These are phyloP conservation scores for Mongoloraphidia duomilia DNA, from an alignment of 2,888 invertebrate species.

Conservation along the genomic window DNA sequence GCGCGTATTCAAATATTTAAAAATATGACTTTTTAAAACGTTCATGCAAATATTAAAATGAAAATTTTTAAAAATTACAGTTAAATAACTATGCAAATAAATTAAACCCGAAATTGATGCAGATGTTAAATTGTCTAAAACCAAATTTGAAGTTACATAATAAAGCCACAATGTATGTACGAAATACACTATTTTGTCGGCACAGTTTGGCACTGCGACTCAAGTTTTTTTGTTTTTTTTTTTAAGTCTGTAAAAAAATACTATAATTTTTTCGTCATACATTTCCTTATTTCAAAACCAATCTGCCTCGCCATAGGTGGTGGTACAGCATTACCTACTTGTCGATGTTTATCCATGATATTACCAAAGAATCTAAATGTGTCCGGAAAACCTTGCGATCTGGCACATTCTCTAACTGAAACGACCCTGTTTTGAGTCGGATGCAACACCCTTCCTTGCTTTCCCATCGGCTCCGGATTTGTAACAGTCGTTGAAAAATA, in stretches of 20 bases:
- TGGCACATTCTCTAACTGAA: slow-evolving; percentile 75
- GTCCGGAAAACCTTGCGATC: slow-evolving; percentile 76
- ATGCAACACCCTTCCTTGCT: slow-evolving; percentile 75
- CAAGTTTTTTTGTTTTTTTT: no score
- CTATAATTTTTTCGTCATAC: slow-evolving; percentile 5
- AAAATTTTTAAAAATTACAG: no score
- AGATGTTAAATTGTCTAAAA: background rate
- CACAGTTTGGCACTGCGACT: no score
- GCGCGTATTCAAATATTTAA: no score
- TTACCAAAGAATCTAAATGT: slow-evolving; percentile 59
- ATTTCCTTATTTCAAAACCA: slow-evolving; percentile 29
- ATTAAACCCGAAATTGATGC: background rate
- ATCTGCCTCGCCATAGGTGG: slow-evolving; percentile 55
- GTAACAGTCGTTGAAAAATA: slow-evolving; percentile 74
- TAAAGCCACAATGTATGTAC: background rate
- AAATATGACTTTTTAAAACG: no score
- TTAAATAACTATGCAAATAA: no score
- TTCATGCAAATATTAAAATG: no score
- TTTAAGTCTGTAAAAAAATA: background rate
- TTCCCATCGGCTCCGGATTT: slow-evolving; percentile 84
- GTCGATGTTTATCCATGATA: slow-evolving; percentile 63
- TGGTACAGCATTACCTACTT: slow-evolving; percentile 81
- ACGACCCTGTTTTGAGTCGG: slow-evolving; percentile 67
- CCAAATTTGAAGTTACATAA: no score
- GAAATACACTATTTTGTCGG: slow-evolving; percentile 2